A percentile compares a stretch with the other conserved stretches of the same genome.
Evolutionary conservation across 1,140 invertebrate species (phyloP).

Genomic region (Oryzaephilus surinamensis): DNA sequence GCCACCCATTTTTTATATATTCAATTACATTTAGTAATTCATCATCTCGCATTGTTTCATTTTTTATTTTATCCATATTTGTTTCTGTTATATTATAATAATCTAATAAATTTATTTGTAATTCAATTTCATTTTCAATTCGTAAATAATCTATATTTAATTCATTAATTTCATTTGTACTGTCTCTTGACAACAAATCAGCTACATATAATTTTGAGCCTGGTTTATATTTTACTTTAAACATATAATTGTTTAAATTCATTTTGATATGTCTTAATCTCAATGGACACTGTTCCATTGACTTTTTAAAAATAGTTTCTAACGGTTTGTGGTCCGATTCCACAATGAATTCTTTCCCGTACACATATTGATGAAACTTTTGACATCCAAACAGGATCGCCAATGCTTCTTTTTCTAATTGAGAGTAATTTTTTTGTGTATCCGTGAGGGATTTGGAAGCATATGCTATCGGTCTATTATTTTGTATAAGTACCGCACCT

Average conservation of each 20-base stretch:
- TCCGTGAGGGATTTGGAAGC: slow-evolving; percentile 30
- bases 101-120: slow-evolving; percentile 7
- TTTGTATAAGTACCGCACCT: slow-evolving; percentile 31
- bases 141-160: neutral
- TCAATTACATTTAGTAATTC: too few species aligned
- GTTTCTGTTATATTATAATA: slow-evolving; percentile 16
- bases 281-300: slow-evolving; percentile 13
- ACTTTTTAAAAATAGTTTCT: slow-evolving; percentile 22
- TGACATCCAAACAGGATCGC: slow-evolving; percentile 23
- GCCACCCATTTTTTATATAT: slow-evolving; percentile 32
- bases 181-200: slow-evolving; percentile 32
- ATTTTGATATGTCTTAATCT: slow-evolving; percentile 22
- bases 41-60: too few species aligned
- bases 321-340: slow-evolving; percentile 28
- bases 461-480: slow-evolving; percentile 27
- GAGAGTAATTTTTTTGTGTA: slow-evolving; percentile 29
- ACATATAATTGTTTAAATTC: slow-evolving; percentile 21
- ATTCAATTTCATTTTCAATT: slow-evolving; percentile 8
- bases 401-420: slow-evolving; percentile 36
- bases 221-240: slow-evolving; percentile 18
- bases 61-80: slow-evolving; percentile 22
- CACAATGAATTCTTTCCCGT: slow-evolving; percentile 22
- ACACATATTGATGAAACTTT: slow-evolving; percentile 30
- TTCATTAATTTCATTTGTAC: slow-evolving; percentile 6
- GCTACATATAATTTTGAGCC: slow-evolving; percentile 28